These are phyloP conservation scores for Cylindroiulus punctatus DNA, from an alignment of 2,888 invertebrate genomes.

Conservation along the genomic window DNA sequence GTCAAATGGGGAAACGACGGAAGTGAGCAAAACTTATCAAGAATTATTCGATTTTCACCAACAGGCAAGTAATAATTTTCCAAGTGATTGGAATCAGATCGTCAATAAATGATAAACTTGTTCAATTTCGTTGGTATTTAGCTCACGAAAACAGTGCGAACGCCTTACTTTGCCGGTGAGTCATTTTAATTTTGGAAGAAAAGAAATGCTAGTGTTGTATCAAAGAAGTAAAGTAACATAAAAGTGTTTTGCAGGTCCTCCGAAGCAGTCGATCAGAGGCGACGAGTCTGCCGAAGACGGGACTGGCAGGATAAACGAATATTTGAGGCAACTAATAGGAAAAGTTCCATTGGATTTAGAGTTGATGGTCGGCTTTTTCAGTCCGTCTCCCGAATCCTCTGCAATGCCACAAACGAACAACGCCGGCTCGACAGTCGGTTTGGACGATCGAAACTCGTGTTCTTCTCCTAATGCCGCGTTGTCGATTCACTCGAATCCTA, in stretches of 20 bases:
- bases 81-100: not conserved
- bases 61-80: constrained; percentile 61
- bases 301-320: constrained; percentile 48
- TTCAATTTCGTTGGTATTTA: not conserved
- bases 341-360: constrained; percentile 56
- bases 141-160: constrained; percentile 14
- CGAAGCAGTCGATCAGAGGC: constrained; percentile 20
- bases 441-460: constrained; percentile 55
- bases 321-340: constrained; percentile 51
- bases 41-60: constrained; percentile 63
- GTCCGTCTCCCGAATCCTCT: not conserved
- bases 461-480: constrained; percentile 45
- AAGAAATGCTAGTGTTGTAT: not conserved
- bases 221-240: not conserved
- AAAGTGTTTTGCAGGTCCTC: constrained; percentile 23
- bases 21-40: constrained; percentile 63
- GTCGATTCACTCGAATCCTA: not conserved
- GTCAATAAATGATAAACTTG: not conserved
- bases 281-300: constrained; percentile 53
- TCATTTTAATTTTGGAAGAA: not conserved
- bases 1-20: constrained; percentile 63
- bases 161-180: constrained; percentile 54
- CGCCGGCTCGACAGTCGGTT: constrained; percentile 54
- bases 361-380: constrained; percentile 48
- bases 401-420: constrained; percentile 53